Evolutionary conservation across 2,888 invertebrate genomes (phyloP).

Genomic region (Pristionchus fissidentatus): DNA sequence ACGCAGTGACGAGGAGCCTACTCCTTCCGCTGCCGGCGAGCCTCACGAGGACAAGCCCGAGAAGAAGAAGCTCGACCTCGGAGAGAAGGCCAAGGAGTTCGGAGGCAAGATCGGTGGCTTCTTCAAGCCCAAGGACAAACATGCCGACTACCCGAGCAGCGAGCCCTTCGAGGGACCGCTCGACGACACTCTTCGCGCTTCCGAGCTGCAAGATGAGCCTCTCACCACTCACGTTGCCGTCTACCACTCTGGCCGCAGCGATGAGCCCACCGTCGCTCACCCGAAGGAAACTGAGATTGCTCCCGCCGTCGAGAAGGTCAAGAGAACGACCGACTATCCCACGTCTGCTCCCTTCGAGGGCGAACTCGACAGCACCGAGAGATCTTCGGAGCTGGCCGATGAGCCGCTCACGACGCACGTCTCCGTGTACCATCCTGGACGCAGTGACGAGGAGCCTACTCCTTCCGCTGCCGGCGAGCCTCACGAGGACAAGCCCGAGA

Average conservation of each 20-base stretch:
- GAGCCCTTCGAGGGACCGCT: neutral
- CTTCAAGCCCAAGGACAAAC: neutral
- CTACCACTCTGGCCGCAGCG: neutral
- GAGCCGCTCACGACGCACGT: neutral
- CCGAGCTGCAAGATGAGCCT: neutral
- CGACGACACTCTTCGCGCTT: neutral
- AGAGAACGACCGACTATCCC: neutral
- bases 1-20: neutral
- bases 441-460: no score
- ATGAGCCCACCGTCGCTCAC: neutral
- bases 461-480: no score
- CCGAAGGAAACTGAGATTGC: neutral
- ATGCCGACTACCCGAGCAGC: neutral
- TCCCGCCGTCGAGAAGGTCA: neutral
- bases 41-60: neutral
- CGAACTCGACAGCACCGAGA: neutral
- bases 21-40: neutral
- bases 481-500: neutral
- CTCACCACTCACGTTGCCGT: neutral
- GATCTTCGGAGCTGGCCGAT: neutral
- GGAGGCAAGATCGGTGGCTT: neutral
- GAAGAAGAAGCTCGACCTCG: neutral
- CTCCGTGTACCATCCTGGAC: slow-evolving; percentile 4
- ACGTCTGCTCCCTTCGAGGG: neutral
- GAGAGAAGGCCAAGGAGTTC: neutral